These are phyloP conservation scores for Homarus gammarus DNA, from an alignment of 2,888 invertebrate genomes.

Conservation along the genomic window DNA sequence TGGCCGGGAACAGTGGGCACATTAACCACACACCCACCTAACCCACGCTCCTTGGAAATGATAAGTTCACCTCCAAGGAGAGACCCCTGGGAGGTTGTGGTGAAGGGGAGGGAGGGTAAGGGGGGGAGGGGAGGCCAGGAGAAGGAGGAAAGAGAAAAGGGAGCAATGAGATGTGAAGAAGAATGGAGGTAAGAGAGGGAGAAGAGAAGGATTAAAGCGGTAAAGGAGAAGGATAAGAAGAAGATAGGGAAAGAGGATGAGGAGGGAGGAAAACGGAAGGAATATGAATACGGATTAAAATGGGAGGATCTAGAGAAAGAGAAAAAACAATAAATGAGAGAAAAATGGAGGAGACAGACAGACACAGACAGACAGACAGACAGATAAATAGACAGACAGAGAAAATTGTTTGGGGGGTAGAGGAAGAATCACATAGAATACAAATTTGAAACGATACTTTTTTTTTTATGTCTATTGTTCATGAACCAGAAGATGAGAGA, in stretches of 20 bases:
- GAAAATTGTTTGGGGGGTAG: too few relatives aligned
- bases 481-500: too few relatives aligned
- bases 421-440: too few relatives aligned
- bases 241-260: background rate
- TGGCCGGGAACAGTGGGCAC: background rate
- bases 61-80: background rate
- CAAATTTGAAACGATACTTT: too few relatives aligned
- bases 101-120: background rate
- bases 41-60: slow-evolving; percentile 6
- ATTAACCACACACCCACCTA: background rate
- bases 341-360: background rate
- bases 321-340: background rate
- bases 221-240: background rate
- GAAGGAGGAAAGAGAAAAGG: background rate
- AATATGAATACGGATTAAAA: background rate
- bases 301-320: background rate
- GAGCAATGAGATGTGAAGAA: background rate
- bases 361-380: too few relatives aligned
- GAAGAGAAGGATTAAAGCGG: background rate
- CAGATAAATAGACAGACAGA: too few relatives aligned
- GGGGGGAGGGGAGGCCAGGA: background rate
- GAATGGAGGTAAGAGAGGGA: background rate
- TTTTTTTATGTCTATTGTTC: too few relatives aligned
- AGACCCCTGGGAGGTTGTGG: background rate
- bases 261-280: background rate